These are phyloP conservation scores for Nothoprocta pentlandii DNA, from an alignment of 2,113 vertebrate genomes.

Conservation along the genomic window DNA sequence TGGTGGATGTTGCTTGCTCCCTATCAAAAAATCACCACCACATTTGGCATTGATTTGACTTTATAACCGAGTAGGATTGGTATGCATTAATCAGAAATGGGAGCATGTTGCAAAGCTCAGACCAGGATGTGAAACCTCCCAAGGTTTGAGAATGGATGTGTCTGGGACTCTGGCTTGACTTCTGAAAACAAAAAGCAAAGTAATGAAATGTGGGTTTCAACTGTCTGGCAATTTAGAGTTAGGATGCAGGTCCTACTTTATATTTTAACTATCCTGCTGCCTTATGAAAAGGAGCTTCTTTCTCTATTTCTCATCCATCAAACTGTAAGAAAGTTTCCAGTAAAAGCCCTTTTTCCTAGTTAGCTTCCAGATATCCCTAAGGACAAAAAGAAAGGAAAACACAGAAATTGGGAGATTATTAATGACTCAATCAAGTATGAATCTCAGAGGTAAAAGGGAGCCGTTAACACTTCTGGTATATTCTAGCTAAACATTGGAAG, in stretches of 20 bases:
- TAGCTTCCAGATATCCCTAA: conserved; percentile 58
- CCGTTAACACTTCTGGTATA: neutral
- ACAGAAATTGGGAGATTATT: conserved; percentile 65
- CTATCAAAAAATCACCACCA: conserved; percentile 71
- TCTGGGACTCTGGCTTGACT: conserved; percentile 56
- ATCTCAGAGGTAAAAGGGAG: conserved; percentile 48
- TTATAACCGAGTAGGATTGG: conserved; percentile 62
- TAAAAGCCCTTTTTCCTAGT: conserved; percentile 51
- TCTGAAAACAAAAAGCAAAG: conserved; percentile 51
- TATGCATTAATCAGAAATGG: conserved; percentile 70
- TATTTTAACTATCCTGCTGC: conserved; percentile 49
- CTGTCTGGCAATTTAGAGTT: conserved; percentile 52
- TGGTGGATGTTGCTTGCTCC: conserved; percentile 55
- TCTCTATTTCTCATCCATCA: conserved; percentile 61
- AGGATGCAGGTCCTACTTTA: conserved; percentile 55
- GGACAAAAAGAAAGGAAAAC: conserved; percentile 49
- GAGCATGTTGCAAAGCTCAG: conserved; percentile 59
- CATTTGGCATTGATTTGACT: conserved; percentile 74
- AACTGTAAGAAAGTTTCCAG: conserved; percentile 16
- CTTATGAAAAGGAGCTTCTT: conserved; percentile 46
- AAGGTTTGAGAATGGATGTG: conserved; percentile 64
- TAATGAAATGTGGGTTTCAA: conserved; percentile 48
- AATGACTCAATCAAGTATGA: conserved; percentile 42
- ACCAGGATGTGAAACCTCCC: conserved; percentile 62
- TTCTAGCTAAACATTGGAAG: conserved; percentile 25